These are phyloP conservation scores for Charina bottae DNA, from an alignment of 2,113 vertebrate genomes.

Conservation along the genomic window DNA sequence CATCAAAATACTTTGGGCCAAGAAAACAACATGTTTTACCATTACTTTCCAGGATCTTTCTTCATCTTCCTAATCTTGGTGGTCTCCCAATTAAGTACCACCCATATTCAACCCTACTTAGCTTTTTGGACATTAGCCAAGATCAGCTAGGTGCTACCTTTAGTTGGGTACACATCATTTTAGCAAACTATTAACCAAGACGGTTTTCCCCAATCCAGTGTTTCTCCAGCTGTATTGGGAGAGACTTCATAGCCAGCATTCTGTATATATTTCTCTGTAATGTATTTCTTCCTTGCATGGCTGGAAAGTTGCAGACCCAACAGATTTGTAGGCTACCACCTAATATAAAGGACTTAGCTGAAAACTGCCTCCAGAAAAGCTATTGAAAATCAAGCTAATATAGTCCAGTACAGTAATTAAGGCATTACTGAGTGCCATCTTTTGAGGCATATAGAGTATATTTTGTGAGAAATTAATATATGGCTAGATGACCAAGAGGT, in stretches of 20 bases:
- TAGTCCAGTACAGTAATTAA: background rate
- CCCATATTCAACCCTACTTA: background rate
- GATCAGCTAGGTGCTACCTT: background rate
- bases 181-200: background rate
- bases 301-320: background rate
- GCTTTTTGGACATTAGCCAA: background rate
- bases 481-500: background rate
- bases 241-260: background rate
- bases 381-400: background rate
- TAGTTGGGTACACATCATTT: background rate
- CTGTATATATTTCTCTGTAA: background rate
- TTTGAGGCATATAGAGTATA: background rate
- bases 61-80: background rate
- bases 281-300: background rate
- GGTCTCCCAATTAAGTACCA: background rate
- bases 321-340: background rate
- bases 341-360: background rate
- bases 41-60: background rate
- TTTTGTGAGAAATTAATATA: background rate
- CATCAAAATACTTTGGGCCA: conserved; percentile 19
- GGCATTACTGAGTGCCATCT: background rate
- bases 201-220: background rate
- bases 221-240: background rate
- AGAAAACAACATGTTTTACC: background rate
- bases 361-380: background rate